These are phyloP conservation scores for Phaethon lepturus DNA, from an alignment of 2,113 vertebrate species.

Conservation along the genomic window DNA sequence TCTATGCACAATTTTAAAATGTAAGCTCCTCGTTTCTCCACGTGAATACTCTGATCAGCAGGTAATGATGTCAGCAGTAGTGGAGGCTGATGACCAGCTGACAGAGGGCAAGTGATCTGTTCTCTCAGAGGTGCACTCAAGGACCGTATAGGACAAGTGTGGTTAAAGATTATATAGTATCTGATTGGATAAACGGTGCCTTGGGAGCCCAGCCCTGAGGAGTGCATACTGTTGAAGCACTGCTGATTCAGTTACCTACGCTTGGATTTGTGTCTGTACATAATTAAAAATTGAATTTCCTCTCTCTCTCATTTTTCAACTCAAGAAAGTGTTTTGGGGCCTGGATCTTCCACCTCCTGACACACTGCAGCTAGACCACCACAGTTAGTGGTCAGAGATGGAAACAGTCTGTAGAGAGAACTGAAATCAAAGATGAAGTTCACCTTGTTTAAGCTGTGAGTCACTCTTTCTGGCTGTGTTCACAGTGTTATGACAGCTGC, in stretches of 20 bases:
- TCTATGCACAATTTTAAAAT: neutral
- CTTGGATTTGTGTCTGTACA: neutral
- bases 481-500: conserved; percentile 44
- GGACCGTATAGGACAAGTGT: neutral
- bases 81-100: neutral
- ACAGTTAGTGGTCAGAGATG: neutral
- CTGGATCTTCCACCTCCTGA: neutral
- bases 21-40: neutral
- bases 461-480: conserved; percentile 32
- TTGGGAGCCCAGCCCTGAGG: neutral
- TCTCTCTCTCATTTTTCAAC: neutral
- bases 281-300: neutral
- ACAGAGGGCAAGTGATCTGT: neutral
- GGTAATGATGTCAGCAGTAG: neutral
- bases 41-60: neutral
- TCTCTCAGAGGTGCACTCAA: neutral
- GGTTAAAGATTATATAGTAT: neutral
- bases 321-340: neutral
- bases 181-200: neutral
- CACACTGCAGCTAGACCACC: neutral
- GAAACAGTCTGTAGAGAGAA: neutral
- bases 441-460: conserved; percentile 32
- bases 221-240: neutral
- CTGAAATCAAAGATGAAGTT: conserved; percentile 6
- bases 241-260: neutral